A percentile compares a stretch with the other conserved stretches of the same genome.
These are phyloP conservation scores for Orthonyx spaldingii DNA, from an alignment of 2,113 vertebrate genomes.

Conservation along the genomic window DNA sequence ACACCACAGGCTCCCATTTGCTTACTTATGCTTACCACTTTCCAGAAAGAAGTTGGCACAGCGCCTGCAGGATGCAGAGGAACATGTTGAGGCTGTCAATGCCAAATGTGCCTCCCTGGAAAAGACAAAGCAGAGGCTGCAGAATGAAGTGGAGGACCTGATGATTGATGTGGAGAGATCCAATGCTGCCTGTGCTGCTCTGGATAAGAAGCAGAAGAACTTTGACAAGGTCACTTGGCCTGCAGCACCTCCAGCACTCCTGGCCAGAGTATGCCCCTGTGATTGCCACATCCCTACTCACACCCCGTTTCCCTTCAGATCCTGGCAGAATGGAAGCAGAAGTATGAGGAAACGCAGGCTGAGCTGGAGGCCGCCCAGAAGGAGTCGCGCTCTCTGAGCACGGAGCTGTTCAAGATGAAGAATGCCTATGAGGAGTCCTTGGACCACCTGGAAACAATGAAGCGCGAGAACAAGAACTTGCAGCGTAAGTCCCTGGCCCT, in stretches of 20 bases:
- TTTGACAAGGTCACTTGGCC: background rate
- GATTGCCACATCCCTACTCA: background rate
- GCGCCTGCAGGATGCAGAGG: background rate
- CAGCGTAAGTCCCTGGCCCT: constrained; percentile 65
- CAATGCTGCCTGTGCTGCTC: background rate
- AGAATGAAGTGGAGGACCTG: background rate
- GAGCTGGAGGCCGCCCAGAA: background rate
- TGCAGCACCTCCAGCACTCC: background rate
- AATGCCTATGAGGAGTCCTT: constrained; percentile 16
- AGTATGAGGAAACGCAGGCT: background rate
- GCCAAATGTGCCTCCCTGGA: background rate
- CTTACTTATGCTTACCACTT: background rate
- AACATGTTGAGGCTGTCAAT: background rate
- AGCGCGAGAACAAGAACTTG: constrained; percentile 79
- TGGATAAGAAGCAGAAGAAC: background rate
- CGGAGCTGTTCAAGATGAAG: background rate
- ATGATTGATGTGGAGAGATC: background rate
- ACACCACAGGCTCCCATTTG: background rate
- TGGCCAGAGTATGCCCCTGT: background rate
- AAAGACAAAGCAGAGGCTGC: background rate
- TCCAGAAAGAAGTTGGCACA: constrained; percentile 69
- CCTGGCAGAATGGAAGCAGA: background rate
- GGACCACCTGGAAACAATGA: constrained; percentile 76
- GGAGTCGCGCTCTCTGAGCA: background rate
- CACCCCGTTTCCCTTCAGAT: background rate